Percentiles rank a stretch among this genome's conserved stretches.
These are phyloP conservation scores for Coelopa pilipes DNA, from an alignment of 2,888 invertebrate species.

Conservation along the genomic window DNA sequence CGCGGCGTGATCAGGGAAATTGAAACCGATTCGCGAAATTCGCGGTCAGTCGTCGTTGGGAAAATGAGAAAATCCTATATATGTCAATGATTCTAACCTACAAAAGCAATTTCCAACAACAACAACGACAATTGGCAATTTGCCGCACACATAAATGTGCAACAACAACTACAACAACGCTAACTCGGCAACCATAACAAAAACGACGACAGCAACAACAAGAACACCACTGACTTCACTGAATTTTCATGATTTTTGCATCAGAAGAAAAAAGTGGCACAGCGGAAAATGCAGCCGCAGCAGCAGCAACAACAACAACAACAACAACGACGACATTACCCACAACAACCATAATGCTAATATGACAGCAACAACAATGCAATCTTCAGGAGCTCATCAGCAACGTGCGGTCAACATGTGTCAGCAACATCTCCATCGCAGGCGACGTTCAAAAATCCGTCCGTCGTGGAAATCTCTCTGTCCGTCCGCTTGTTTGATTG, in stretches of 20 bases:
- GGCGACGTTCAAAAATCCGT: not conserved
- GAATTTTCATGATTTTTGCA: constrained; percentile 10
- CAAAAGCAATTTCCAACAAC: not conserved
- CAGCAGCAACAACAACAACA: not conserved
- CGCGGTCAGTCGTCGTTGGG: too few relatives aligned
- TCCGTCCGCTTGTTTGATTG: too few relatives aligned
- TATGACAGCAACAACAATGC: not conserved
- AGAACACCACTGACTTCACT: not conserved
- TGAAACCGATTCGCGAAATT: too few relatives aligned
- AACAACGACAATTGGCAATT: not conserved
- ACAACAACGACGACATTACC: too few relatives aligned
- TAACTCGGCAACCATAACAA: not conserved
- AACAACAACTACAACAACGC: not conserved
- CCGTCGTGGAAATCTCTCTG: too few relatives aligned
- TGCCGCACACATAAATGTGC: not conserved
- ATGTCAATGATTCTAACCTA: constrained; percentile 15
- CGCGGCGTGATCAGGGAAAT: too few relatives aligned
- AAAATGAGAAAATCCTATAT: not conserved
- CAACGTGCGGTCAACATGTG: not conserved
- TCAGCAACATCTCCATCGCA: not conserved
- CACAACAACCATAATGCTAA: not conserved
- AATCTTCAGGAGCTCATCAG: not conserved
- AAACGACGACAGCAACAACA: not conserved
- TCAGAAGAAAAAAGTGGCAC: constrained; percentile 8
- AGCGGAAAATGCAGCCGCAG: not conserved